A percentile compares a stretch with the other conserved stretches of the same genome.
Evolutionary conservation across 2,797 vertebrate genomes (phyloP).

Genomic region (Erpetoichthys calabaricus): DNA sequence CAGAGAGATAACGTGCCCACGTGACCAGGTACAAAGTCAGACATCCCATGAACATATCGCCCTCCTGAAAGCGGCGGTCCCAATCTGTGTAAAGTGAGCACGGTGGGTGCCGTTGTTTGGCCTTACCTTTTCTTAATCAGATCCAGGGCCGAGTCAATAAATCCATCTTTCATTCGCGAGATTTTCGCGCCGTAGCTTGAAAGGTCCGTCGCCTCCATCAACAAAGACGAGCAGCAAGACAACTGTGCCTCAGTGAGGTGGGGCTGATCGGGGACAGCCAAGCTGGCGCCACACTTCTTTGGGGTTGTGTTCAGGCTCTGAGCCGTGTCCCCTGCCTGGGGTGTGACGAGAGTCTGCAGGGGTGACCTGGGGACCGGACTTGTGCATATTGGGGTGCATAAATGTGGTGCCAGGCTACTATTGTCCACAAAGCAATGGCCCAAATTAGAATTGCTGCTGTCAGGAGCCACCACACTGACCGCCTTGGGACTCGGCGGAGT

Average conservation of each 20-base stretch:
- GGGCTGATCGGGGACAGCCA: conserved; percentile 39
- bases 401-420: conserved; percentile 1
- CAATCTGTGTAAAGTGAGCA: too few species aligned
- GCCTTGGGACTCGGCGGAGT: conserved; percentile 9
- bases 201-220: conserved; percentile 69
- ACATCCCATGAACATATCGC: too few species aligned
- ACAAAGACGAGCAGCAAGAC: conserved; percentile 72
- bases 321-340: conserved; percentile 29
- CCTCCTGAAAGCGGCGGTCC: too few species aligned
- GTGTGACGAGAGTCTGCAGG: conserved; percentile 42
- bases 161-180: conserved; percentile 77
- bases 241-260: conserved; percentile 52
- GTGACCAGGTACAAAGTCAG: too few species aligned
- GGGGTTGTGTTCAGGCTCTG: conserved; percentile 27
- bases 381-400: conserved; percentile 54
- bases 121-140: conserved; percentile 83
- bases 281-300: conserved; percentile 24
- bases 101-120: too few species aligned
- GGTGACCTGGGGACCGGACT: conserved; percentile 60
- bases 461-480: not conserved
- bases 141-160: conserved; percentile 72
- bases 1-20: conserved; percentile 4
- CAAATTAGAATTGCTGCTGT: conserved; percentile 4
- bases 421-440: not conserved
- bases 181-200: conserved; percentile 75